These are phyloP conservation scores for Altica lythri DNA, from an alignment of 2,888 invertebrate genomes.

Conservation along the genomic window DNA sequence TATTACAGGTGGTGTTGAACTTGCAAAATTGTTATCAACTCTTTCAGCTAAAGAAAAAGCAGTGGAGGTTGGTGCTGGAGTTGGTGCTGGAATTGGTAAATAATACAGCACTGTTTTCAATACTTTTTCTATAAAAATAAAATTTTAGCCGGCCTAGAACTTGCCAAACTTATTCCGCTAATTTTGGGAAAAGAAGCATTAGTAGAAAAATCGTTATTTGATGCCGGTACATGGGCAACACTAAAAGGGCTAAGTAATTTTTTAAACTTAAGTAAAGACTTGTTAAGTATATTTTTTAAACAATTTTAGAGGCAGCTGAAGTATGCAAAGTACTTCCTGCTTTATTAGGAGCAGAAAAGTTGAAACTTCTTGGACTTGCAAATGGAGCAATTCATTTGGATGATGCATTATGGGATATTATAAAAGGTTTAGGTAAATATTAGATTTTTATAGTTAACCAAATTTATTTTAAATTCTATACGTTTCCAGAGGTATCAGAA, in stretches of 20 bases:
- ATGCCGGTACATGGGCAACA: neutral
- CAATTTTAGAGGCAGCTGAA: conserved; percentile 1
- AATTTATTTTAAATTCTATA: neutral
- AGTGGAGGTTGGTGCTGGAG: no score
- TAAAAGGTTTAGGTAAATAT: neutral
- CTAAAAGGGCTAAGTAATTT: neutral
- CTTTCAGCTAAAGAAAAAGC: no score
- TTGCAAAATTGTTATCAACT: no score
- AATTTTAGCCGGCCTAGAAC: no score
- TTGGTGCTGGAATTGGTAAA: no score
- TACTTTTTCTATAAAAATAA: neutral
- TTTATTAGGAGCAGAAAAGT: neutral
- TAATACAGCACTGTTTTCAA: no score
- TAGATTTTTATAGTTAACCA: no score
- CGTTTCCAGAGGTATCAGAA: neutral
- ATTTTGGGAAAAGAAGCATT: no score
- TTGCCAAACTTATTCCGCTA: no score
- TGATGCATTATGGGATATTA: neutral
- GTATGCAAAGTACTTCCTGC: neutral
- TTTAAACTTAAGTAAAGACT: neutral
- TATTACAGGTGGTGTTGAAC: no score
- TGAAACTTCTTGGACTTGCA: neutral
- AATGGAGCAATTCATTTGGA: neutral
- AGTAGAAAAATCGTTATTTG: no score
- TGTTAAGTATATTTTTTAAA: neutral